Evolutionary conservation across 2,888 invertebrate genomes (phyloP), one percentile per base, ranked within the genome.

Genomic region (Bellardia pandia): DNA sequence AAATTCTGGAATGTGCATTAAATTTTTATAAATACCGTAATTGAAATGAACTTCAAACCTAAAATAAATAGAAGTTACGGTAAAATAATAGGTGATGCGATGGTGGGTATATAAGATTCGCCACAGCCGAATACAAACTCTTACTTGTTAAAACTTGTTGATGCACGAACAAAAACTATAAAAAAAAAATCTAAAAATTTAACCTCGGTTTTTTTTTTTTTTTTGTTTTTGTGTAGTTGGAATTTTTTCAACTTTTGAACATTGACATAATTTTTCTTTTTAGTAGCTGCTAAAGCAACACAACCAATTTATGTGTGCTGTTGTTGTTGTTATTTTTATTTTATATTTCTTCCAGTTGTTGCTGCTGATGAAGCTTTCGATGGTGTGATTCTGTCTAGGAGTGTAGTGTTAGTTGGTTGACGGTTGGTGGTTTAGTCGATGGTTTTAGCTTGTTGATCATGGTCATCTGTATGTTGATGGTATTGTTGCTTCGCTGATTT

Each of bases 391-490:
- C 51, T 60, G 40, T 76, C 45, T 60, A 33, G 45, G n/a, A 2
- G 40, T 37, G 13, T 53, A 45, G 9, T 56, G 45, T 58, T 45
- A 33, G 48, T 68, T 33, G 8, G n/a, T 13, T 33, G 9, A 60
- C 33, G 16, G 56, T 13, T 62, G 30, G 5, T n/a, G 79, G 78
- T 56, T 68, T 8, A 37, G 16, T 58, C 16, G 11, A 4, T 78
- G 68, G 77, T 13, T 68, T 33, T 13, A 42, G 40, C 9, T 9
- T 51, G 9, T 68, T 51, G 23, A 30, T 62, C 37, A 62, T 72
- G 79, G 71, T 62, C 62, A 79, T 62, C 40, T 62, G 40, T 66
- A 11, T 69, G 23, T 30, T 37, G 51, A n/a, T 60, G 40, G 56
- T 37, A 42, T 68, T 68, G 56, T 45, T 68, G 30, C 4, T 53